Evolutionary conservation across 2,797 vertebrate genomes (phyloP).

Genomic region (Sebastes melanostomus): DNA sequence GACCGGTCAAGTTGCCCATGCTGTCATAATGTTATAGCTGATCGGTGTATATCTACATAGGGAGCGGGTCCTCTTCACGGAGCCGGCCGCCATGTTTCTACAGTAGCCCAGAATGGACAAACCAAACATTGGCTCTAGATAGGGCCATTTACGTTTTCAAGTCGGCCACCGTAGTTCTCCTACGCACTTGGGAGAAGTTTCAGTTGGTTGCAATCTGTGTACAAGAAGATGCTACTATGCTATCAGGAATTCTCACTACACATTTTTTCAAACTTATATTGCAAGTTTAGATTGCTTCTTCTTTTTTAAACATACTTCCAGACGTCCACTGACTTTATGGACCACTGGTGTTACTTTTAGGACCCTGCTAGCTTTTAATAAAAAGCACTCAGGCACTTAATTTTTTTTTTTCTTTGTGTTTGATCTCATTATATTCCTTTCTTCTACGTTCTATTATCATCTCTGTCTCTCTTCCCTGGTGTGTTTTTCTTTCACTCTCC

Average conservation of each 20-base stretch:
- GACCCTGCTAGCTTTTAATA: background rate
- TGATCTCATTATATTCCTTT: conserved; percentile 23
- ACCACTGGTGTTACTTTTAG: background rate
- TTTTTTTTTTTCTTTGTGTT: background rate
- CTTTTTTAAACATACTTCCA: background rate
- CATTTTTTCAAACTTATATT: background rate
- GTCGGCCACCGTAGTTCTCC: background rate
- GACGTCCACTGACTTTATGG: background rate
- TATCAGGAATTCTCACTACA: background rate
- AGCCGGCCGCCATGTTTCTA: background rate
- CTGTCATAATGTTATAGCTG: fast-evolving
- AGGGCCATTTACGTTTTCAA: no score
- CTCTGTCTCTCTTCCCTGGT: conserved; percentile 24
- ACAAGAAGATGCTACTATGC: no score
- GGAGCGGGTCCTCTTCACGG: background rate
- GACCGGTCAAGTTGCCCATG: no score
- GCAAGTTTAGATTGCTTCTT: background rate
- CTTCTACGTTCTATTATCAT: conserved; percentile 27
- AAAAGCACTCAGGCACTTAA: background rate
- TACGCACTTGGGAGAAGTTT: background rate
- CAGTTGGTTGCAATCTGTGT: background rate
- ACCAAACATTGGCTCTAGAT: background rate
- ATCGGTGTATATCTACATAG: background rate
- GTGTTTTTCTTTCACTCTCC: conserved; percentile 25
- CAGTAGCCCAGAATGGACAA: background rate